A percentile compares a stretch with the other conserved stretches of the same genome.
phyloP scores from a whole-genome alignment of 2,797 vertebrate genomes.

The Poecilia wingei region DNA sequence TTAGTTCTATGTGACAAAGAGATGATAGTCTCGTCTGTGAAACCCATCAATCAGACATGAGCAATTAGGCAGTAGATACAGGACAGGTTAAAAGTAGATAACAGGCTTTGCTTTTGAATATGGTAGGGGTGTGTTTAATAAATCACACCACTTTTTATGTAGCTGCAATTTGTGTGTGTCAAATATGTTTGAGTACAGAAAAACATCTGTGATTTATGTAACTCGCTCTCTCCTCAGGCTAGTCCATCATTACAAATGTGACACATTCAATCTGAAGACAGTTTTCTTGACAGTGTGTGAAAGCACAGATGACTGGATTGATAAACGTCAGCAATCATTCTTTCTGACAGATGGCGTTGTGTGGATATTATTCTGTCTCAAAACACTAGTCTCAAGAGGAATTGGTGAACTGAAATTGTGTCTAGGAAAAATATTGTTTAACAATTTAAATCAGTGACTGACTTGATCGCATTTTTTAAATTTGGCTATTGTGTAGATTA shows the following conservation, averaged over 20 bases:
- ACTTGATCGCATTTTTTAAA: not conserved
- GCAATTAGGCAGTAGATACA: slow-evolving; percentile 43
- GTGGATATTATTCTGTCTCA: slow-evolving; percentile 9
- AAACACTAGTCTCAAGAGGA: slow-evolving; percentile 13
- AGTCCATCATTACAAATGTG: slow-evolving; percentile 7
- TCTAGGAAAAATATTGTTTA: not conserved
- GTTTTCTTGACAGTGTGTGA: slow-evolving; percentile 9
- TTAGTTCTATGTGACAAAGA: slow-evolving; percentile 28
- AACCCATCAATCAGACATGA: slow-evolving; percentile 58
- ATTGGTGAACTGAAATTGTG: not conserved
- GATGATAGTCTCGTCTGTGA: slow-evolving; percentile 27
- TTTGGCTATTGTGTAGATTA: not conserved
- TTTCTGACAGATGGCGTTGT: slow-evolving; percentile 22
- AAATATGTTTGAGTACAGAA: slow-evolving; percentile 8
- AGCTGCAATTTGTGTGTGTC: slow-evolving; percentile 17
- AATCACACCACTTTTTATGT: slow-evolving; percentile 28
- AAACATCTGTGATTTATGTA: slow-evolving; percentile 35
- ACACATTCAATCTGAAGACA: slow-evolving; percentile 20
- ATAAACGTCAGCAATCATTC: slow-evolving; percentile 27
- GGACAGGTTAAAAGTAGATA: slow-evolving; percentile 33
- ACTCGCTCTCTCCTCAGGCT: slow-evolving; percentile 1
- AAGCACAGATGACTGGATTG: slow-evolving; percentile 28
- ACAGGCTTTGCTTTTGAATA: slow-evolving; percentile 22
- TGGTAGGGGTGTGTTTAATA: slow-evolving; percentile 20
- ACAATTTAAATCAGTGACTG: not conserved